Base-by-base conservation (phyloP, 2,888 invertebrate species). In the Anorthoa munda region DNA sequence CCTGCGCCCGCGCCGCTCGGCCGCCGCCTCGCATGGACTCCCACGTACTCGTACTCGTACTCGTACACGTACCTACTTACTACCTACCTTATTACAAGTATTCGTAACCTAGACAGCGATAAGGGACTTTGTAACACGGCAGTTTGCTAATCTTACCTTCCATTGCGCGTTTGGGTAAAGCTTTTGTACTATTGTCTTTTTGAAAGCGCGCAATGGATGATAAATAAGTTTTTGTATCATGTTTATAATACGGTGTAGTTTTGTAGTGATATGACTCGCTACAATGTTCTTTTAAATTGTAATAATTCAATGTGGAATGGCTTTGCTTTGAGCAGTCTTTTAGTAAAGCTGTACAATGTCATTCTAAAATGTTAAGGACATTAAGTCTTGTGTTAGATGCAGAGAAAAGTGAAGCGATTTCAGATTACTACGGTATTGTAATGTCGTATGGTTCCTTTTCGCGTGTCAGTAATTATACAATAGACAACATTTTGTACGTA, bases 21-120 rank as follows among this genome's bases (percentile, higher is more conserved):
- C 72, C 77, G 77, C 75, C 72, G 81, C 67, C 86, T 68, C 86
- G 88, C 86, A 77, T 81, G 81, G 84, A 79, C 65, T 81, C 83
- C 84, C 80, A 53, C 79, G 66, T 85, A 2, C 26, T 2, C 26
- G 26, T n/a, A n/a, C n/a, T n/a, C n/a, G n/a, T n/a, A n/a, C n/a
- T n/a, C 79, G 66, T 85, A 2, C 26, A 0, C 26, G 26, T 85
- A 83, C 84, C 82, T 85, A 83, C 87, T 84, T 77, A 72, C 73
- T 76, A 81, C 78, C 81, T 81, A 83, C 82, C 80, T 76, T 79
- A 71, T 72, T 79, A 74, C 59, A 66, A 64, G 66, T 72, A 59
- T 26, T 23, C 39, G 13, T 70, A n/a, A 59, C 59, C 12, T 71
- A 81, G 70, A 65, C 81, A 53, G 78, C 77, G 65, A 23, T 51